Conservation (phyloP, 2,797 vertebrate species). For the Malacoctenus gilli region DNA sequence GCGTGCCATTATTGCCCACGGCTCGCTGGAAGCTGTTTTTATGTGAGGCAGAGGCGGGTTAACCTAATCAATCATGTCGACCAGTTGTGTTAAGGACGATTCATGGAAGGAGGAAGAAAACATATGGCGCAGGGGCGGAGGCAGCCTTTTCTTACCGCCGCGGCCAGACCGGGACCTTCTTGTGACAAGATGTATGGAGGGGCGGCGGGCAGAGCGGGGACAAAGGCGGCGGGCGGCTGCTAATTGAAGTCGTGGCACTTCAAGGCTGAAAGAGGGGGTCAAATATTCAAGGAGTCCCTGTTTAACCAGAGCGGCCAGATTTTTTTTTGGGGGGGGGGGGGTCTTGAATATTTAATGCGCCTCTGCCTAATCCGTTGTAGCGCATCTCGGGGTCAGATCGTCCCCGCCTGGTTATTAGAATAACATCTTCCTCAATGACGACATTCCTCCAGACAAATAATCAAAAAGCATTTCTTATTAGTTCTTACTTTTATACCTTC, state of each 20-base stretch:
- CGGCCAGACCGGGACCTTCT: conserved; percentile 71
- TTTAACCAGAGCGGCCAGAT: conserved; percentile 44
- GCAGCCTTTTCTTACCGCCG: conserved; percentile 67
- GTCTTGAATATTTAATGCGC: conserved; percentile 29
- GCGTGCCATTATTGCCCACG: conserved; percentile 79
- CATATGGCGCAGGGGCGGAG: conserved; percentile 81
- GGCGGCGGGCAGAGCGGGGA: conserved; percentile 47
- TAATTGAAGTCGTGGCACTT: conserved; percentile 80
- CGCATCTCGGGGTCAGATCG: too few relatives aligned
- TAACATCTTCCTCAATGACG: too few relatives aligned
- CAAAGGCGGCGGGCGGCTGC: conserved; percentile 70
- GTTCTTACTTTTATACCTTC: too few relatives aligned
- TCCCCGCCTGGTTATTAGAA: too few relatives aligned
- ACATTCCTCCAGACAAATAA: too few relatives aligned
- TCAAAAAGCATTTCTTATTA: too few relatives aligned
- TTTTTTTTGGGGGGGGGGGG: conserved; percentile 1
- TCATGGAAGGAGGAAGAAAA: conserved; percentile 68
- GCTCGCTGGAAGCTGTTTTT: conserved; percentile 79
- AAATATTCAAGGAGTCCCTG: conserved; percentile 36
- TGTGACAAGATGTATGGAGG: conserved; percentile 77
- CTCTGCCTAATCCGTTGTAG: too few relatives aligned
- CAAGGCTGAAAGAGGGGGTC: conserved; percentile 56
- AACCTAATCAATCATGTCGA: conserved; percentile 86
- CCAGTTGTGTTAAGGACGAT: conserved; percentile 81
- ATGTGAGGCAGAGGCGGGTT: conserved; percentile 79